Conservation (phyloP, 2,797 vertebrate species). For the Etheostoma perlongum region DNA sequence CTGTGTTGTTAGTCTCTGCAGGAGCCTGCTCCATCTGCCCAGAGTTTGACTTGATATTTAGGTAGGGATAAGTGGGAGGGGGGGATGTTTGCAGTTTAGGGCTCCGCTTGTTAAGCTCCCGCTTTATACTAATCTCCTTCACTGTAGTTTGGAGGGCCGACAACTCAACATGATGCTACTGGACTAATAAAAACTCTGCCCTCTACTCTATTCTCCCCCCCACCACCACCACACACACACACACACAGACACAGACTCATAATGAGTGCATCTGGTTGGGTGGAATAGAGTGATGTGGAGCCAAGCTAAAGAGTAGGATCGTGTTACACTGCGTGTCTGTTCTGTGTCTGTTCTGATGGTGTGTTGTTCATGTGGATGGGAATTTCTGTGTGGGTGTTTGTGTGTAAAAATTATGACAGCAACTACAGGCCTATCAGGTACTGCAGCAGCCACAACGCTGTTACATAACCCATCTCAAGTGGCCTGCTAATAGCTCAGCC, state of each 20-base stretch:
- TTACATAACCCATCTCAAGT: conserved; percentile 88
- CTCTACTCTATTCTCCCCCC: not conserved
- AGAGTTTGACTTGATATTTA: conserved; percentile 12
- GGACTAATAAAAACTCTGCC: conserved; percentile 27
- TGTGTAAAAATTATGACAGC: conserved; percentile 73
- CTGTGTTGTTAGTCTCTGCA: conserved; percentile 39
- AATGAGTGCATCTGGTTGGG: conserved; percentile 55
- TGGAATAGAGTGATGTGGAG: conserved; percentile 46
- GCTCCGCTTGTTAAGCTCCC: conserved; percentile 18
- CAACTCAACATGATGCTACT: conserved; percentile 25
- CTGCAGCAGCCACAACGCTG: conserved; percentile 81
- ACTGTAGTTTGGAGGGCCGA: conserved; percentile 3
- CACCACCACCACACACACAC: conserved; percentile 14
- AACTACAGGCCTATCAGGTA: conserved; percentile 78
- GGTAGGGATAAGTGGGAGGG: not conserved
- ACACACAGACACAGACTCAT: conserved; percentile 14
- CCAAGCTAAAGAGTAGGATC: conserved; percentile 57
- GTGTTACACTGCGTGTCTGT: conserved; percentile 61
- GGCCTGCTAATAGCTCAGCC: conserved; percentile 86
- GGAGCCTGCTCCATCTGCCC: conserved; percentile 16
- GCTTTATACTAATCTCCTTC: conserved; percentile 35
- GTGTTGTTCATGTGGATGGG: conserved; percentile 58
- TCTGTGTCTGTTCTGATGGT: conserved; percentile 51
- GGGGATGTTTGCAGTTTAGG: not conserved
- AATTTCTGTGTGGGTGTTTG: conserved; percentile 67